These are phyloP conservation scores for Pseudorectes ferrugineus DNA, from an alignment of 2,113 vertebrate species.

Conservation along the genomic window DNA sequence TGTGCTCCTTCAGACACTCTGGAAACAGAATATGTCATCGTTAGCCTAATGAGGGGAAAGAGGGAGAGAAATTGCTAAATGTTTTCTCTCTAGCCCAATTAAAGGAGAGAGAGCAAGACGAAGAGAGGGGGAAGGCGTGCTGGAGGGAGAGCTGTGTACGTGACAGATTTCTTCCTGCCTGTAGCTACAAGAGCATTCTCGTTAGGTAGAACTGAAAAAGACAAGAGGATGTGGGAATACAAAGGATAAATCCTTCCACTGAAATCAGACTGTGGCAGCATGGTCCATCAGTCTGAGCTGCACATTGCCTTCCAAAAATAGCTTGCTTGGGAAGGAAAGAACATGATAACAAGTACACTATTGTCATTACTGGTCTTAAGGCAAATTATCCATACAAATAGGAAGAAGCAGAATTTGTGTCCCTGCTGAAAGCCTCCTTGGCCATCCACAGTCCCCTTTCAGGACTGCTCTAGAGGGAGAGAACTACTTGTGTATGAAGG, in stretches of 20 bases:
- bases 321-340: background rate
- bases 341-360: background rate
- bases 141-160: background rate
- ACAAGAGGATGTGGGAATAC: background rate
- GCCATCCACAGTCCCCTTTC: background rate
- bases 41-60: constrained; percentile 46
- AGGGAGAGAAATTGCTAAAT: constrained; percentile 29
- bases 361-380: background rate
- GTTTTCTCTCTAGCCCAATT: constrained; percentile 37
- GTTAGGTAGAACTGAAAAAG: background rate
- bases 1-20: background rate
- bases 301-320: background rate
- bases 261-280: background rate
- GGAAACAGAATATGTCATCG: constrained; percentile 6
- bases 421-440: background rate
- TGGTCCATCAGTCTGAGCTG: background rate
- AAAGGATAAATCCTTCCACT: background rate
- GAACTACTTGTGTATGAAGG: background rate
- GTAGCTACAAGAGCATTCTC: background rate
- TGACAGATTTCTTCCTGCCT: constrained; percentile 18
- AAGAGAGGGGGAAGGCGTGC: background rate
- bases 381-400: background rate
- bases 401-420: background rate
- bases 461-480: background rate
- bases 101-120: constrained; percentile 15